Percentiles rank a stretch among this genome's conserved stretches.
phyloP scores from a whole-genome alignment of 2,797 vertebrate species.

The Enteromius argenteus region DNA sequence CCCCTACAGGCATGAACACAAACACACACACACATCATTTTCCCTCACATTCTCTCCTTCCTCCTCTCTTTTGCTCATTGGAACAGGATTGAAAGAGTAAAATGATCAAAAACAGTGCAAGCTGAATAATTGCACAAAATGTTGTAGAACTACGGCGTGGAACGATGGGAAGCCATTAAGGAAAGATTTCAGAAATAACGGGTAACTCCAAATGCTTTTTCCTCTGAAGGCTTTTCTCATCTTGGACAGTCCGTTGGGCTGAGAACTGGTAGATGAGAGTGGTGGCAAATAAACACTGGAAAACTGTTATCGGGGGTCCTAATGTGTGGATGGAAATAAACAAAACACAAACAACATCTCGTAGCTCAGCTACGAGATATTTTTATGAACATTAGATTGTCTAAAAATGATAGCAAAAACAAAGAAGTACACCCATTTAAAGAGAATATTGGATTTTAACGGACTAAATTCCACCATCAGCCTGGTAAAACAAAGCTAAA shows the following conservation, averaged over 20 bases:
- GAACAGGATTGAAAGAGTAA: background rate
- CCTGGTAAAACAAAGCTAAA: background rate
- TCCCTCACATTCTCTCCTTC: constrained; percentile 6
- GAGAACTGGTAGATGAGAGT: constrained; percentile 22
- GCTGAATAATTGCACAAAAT: constrained; percentile 8
- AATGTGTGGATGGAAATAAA: constrained; percentile 37
- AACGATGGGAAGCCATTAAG: constrained; percentile 28
- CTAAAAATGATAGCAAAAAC: background rate
- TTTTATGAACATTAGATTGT: background rate
- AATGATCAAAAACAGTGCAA: constrained; percentile 19
- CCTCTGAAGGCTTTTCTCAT: constrained; percentile 22
- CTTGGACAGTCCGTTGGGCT: constrained; percentile 27
- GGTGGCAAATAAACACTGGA: constrained; percentile 33
- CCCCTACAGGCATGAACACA: constrained; percentile 58
- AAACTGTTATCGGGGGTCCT: constrained; percentile 34
- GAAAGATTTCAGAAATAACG: constrained; percentile 8
- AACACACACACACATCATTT: constrained; percentile 26
- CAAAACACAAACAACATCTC: constrained; percentile 8
- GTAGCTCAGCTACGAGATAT: background rate
- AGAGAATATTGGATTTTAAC: background rate
- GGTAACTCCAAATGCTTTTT: background rate
- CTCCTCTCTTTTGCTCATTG: constrained; percentile 20
- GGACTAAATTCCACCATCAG: background rate
- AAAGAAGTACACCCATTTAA: background rate
- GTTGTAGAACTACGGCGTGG: background rate